Evolutionary conservation across 2,888 invertebrate species (phyloP), one percentile per base, ranked within the genome.

Genomic region (Amorpha juglandis): DNA sequence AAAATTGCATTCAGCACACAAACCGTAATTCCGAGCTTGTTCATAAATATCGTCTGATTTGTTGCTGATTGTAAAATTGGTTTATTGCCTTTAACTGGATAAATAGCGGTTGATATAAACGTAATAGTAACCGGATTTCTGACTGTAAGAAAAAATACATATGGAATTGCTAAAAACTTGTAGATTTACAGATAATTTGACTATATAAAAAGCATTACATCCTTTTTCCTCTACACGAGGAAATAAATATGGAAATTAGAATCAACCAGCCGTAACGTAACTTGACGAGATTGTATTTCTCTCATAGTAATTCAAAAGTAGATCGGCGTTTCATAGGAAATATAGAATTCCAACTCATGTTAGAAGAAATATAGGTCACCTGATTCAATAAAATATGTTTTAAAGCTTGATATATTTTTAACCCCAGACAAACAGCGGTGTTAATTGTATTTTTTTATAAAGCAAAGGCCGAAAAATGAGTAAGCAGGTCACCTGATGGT

Each of bases 21-120:
- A 42, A 58, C 58, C 42, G 58, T 53, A 53, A 42, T 19, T 42
- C 58, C 19, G 7, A 58, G 58, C 58, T 58, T 19, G 58, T 58
- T 42, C 38, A 42, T 42, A 55, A 55, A 55, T 38, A 58, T 42
- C 12, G 58, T 38, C 38, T 58, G 58, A 58, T 58, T 42, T 58
- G 58, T 58, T 58, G 19, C 42, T 38, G 58, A 58, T 58, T 58
- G 58, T 58, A 58, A 42, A 58, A 58, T 58, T 58, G 58, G 58
- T 58, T 58, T 58, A 58, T 58, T 42, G 42, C 58, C 12, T 58
- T 58, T 58, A 58, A 58, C 58, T 58, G 58, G 58, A 58, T 58
- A 58, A 21, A 58, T 58, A 58, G 58, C 58, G 58, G 58, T 58
- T 19, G 42, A 58, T 58, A 12, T 16, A 58, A 9, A 58, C 42